Conservation (phyloP, 2,113 vertebrate genomes). For the Mola mola region DNA sequence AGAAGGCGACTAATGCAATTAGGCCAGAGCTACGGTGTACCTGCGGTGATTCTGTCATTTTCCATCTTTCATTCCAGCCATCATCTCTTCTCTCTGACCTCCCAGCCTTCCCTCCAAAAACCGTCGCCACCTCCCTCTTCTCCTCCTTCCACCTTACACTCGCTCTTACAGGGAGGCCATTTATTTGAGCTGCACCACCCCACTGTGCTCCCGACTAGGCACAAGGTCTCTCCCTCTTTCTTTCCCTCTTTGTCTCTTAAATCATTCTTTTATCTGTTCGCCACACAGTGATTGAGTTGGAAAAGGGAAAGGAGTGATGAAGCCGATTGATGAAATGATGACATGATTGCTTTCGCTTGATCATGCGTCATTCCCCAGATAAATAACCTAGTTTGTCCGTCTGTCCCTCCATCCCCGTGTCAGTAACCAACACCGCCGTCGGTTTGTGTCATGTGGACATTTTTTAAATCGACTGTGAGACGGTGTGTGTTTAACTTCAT, state of each 20-base stretch:
- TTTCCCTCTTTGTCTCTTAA: slow-evolving; percentile 96
- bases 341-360: slow-evolving; percentile 99
- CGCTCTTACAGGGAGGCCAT: slow-evolving; percentile 93
- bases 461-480: slow-evolving; percentile 56
- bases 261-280: slow-evolving; percentile 99
- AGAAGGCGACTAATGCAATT: slow-evolving; percentile 4
- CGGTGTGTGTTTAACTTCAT: slow-evolving; percentile 66
- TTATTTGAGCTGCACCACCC: slow-evolving; percentile 98
- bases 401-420: slow-evolving; percentile 48
- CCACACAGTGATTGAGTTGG: slow-evolving; percentile 82
- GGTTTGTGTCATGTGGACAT: slow-evolving; percentile 23
- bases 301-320: slow-evolving; percentile 67
- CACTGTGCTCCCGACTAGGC: slow-evolving; percentile 88
- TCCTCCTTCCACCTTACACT: slow-evolving; percentile 41
- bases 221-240: slow-evolving; percentile 81
- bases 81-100: slow-evolving; percentile 59
- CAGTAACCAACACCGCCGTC: slow-evolving; percentile 62
- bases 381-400: slow-evolving; percentile 87
- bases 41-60: slow-evolving; percentile 3
- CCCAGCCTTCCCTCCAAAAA: slow-evolving; percentile 11
- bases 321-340: slow-evolving; percentile 88
- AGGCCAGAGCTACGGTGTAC: no score
- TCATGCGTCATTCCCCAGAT: slow-evolving; percentile 99
- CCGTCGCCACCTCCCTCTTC: slow-evolving; percentile 17
- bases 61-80: slow-evolving; percentile 1